Evolutionary conservation across 2,113 vertebrate genomes (phyloP).

Genomic region (Rhadina sibilatrix): DNA sequence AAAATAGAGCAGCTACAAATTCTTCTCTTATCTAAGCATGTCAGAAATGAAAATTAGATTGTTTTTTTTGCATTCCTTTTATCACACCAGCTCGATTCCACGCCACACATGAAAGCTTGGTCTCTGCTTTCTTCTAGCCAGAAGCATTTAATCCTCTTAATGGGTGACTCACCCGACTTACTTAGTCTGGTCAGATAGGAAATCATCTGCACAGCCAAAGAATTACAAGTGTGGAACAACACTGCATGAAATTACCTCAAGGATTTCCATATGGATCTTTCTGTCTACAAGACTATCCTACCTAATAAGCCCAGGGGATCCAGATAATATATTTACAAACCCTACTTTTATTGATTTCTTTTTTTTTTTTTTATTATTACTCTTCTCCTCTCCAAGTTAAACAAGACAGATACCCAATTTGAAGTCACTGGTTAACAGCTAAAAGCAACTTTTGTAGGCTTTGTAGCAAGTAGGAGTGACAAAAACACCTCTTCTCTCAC

Average conservation of each 20-base stretch:
- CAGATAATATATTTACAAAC: constrained; percentile 33
- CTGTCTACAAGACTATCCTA: background rate
- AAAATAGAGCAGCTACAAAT: background rate
- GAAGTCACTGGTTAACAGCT: constrained; percentile 14
- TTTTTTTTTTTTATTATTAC: background rate
- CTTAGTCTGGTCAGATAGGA: constrained; percentile 33
- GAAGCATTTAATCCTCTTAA: constrained; percentile 52
- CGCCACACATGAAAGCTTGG: background rate
- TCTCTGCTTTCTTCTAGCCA: constrained; percentile 19
- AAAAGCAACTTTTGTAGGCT: constrained; percentile 38
- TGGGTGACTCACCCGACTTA: background rate
- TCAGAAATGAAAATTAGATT: constrained; percentile 37
- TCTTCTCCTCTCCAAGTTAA: constrained; percentile 41
- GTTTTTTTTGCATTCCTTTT: background rate
- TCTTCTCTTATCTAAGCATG: constrained; percentile 36
- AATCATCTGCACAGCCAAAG: constrained; percentile 19
- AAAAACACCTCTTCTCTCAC: constrained; percentile 48
- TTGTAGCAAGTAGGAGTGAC: constrained; percentile 43
- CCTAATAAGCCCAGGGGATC: constrained; percentile 23
- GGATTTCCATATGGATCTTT: constrained; percentile 32
- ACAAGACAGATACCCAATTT: constrained; percentile 24
- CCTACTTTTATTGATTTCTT: background rate
- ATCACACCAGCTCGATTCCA: background rate
- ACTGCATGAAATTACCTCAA: constrained; percentile 46
- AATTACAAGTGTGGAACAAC: constrained; percentile 34